phyloP scores from a whole-genome alignment of 2,888 invertebrate genomes.

The Cosmia pyralina region DNA sequence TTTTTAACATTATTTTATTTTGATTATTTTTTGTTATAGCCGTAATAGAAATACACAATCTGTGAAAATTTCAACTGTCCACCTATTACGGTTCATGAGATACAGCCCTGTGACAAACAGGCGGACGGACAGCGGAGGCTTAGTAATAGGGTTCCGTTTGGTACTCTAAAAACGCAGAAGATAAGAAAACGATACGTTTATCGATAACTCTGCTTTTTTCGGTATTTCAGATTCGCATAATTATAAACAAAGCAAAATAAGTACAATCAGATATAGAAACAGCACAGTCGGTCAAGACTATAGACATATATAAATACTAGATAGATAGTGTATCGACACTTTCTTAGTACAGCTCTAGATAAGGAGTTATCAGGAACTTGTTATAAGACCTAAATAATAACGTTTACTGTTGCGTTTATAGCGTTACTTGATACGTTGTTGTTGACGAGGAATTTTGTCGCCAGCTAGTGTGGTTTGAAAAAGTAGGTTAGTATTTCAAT shows the following conservation, averaged over 20 bases:
- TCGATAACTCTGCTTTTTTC: background rate
- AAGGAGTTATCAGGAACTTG: slow-evolving; percentile 59
- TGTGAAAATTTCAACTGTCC: too few species aligned
- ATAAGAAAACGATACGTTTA: background rate
- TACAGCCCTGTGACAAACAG: too few species aligned
- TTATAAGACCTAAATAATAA: slow-evolving; percentile 52
- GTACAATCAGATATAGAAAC: slow-evolving; percentile 44
- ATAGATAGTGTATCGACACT: slow-evolving; percentile 43
- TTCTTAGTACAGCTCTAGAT: slow-evolving; percentile 56
- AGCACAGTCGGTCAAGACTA: slow-evolving; percentile 54
- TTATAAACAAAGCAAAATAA: slow-evolving; percentile 27
- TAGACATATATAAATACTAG: slow-evolving; percentile 29
- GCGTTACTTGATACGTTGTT: slow-evolving; percentile 44
- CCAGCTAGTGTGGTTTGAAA: slow-evolving; percentile 24
- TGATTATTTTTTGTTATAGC: too few species aligned
- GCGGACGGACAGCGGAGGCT: too few species aligned
- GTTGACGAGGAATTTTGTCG: slow-evolving; percentile 29
- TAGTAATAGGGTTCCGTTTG: too few species aligned
- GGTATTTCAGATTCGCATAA: background rate
- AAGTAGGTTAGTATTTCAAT: too few species aligned
- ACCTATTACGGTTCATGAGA: too few species aligned
- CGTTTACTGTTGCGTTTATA: slow-evolving; percentile 25
- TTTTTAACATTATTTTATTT: too few species aligned
- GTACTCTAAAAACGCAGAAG: background rate
- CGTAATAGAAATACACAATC: too few species aligned